These are phyloP conservation scores for Porites lobata DNA, from an alignment of 92 coral and sea anemone genomes.

Conservation along the genomic window DNA sequence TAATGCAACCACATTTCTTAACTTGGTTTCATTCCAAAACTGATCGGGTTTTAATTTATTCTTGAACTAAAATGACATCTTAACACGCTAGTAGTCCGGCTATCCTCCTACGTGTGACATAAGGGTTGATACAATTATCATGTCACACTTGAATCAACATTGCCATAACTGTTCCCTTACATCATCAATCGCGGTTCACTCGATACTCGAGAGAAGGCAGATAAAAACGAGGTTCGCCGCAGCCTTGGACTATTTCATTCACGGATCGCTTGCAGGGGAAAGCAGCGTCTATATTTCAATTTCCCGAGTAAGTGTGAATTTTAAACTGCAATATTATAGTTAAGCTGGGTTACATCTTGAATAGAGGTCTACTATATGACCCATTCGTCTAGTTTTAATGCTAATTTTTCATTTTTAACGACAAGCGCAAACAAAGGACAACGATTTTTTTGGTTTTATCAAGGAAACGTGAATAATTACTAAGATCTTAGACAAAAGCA, in stretches of 20 bases:
- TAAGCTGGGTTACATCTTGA: too few species aligned
- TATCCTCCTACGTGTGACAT: conserved; percentile 18
- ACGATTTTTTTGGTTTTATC: not conserved
- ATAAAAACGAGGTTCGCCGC: conserved; percentile 4
- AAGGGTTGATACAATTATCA: conserved; percentile 7
- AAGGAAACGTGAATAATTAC: not conserved
- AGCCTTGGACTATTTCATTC: not conserved
- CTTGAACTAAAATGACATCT: not conserved
- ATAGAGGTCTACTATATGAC: not conserved
- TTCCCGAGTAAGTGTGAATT: not conserved
- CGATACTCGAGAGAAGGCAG: not conserved
- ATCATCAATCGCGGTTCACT: conserved; percentile 14
- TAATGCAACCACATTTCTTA: not conserved
- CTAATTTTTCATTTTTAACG: conserved; percentile 12
- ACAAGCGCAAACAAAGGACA: conserved; percentile 22
- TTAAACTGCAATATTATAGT: not conserved
- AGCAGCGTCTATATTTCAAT: not conserved
- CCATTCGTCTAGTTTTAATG: conserved; percentile 21
- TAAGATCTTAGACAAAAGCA: not conserved
- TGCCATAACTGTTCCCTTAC: conserved; percentile 9
- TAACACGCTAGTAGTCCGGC: not conserved
- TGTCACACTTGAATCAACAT: conserved; percentile 42
- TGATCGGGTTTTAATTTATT: not conserved
- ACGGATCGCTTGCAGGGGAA: not conserved
- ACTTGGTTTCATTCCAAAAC: not conserved